Conservation (phyloP, 2,888 invertebrate species). For the Catonia carolina region DNA sequence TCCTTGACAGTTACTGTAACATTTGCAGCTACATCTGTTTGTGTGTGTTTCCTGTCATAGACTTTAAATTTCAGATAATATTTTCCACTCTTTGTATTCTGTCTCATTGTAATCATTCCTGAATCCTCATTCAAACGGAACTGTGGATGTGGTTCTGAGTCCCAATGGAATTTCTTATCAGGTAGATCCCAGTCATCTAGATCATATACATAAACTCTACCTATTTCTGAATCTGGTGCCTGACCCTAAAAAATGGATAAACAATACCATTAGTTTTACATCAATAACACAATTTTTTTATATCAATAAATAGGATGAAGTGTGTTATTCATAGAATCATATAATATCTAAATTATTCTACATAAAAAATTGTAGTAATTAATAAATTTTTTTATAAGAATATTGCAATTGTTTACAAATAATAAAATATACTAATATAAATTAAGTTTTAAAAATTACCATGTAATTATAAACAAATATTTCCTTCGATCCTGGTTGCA, state of each 20-base stretch:
- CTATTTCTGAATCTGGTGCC: constrained; percentile 84
- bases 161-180: constrained; percentile 97
- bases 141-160: constrained; percentile 73
- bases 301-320: neutral
- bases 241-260: constrained; percentile 57
- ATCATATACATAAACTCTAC: constrained; percentile 94
- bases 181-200: constrained; percentile 98
- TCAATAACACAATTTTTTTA: constrained; percentile 8
- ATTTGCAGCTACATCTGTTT: constrained; percentile 92
- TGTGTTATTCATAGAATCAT: neutral
- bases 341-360: no score
- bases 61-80: constrained; percentile 73
- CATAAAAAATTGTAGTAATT: no score
- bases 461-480: constrained; percentile 95
- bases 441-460: constrained; percentile 45
- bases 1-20: constrained; percentile 91
- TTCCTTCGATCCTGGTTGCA: constrained; percentile 95
- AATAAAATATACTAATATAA: no score
- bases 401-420: no score
- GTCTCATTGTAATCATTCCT: constrained; percentile 93
- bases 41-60: constrained; percentile 89
- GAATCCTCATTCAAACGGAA: constrained; percentile 86
- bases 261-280: no score
- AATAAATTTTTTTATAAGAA: no score
- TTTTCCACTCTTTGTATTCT: constrained; percentile 82